phyloP scores from a whole-genome alignment of 1,140 invertebrate species.

The Cyclina sinensis region DNA sequence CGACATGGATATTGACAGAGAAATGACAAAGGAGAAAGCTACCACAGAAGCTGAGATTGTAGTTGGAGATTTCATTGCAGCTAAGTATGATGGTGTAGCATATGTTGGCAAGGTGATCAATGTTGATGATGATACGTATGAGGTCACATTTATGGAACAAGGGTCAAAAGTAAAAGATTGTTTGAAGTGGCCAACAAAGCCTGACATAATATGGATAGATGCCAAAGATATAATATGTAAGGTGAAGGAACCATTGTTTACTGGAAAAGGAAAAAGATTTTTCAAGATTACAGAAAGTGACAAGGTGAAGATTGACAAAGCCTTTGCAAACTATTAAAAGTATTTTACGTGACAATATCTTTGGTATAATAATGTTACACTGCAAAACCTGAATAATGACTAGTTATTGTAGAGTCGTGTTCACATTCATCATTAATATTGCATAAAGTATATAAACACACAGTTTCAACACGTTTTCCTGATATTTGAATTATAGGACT shows the following conservation, averaged over 20 bases:
- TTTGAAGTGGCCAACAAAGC: slow-evolving; percentile 45
- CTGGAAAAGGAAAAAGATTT: slow-evolving; percentile 36
- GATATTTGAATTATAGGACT: too few species aligned
- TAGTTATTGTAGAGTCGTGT: too few species aligned
- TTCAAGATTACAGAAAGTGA: slow-evolving; percentile 53
- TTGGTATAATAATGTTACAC: too few species aligned
- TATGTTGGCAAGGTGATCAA: slow-evolving; percentile 43
- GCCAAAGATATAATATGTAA: slow-evolving; percentile 5
- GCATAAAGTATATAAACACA: too few species aligned
- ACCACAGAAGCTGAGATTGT: too few species aligned
- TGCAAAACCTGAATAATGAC: too few species aligned
- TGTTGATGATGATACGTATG: slow-evolving; percentile 28
- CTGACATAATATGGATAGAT: slow-evolving; percentile 29
- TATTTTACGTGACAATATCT: too few species aligned
- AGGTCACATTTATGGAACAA: slow-evolving; percentile 58
- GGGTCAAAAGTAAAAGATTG: slow-evolving; percentile 1
- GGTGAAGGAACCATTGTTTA: slow-evolving; percentile 1
- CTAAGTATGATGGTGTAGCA: slow-evolving; percentile 34
- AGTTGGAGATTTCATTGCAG: slow-evolving; percentile 24
- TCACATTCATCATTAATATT: too few species aligned
- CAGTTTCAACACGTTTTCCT: too few species aligned
- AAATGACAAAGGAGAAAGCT: too few species aligned
- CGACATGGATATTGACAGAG: too few species aligned
- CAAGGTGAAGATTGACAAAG: neutral
- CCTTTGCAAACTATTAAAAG: too few species aligned